Evolutionary conservation across 2,113 vertebrate species (phyloP).

Genomic region (Paraplagusia blochii): DNA sequence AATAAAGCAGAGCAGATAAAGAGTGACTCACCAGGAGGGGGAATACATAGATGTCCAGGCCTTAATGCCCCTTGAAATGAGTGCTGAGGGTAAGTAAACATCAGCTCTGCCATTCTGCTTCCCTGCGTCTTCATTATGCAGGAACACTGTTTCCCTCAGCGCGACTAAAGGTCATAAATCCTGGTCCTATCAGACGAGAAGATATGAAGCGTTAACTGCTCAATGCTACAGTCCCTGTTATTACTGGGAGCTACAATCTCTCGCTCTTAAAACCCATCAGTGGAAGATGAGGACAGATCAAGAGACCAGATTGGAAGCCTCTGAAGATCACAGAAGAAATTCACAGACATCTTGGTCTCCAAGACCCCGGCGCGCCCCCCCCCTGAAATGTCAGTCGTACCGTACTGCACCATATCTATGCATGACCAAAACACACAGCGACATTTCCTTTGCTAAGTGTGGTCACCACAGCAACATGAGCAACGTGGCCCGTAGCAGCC

Average conservation of each 20-base stretch:
- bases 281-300: constrained; percentile 61
- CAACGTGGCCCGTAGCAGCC: constrained; percentile 18
- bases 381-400: constrained; percentile 45
- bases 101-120: constrained; percentile 23
- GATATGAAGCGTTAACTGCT: constrained; percentile 29
- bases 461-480: constrained; percentile 19
- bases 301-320: constrained; percentile 46
- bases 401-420: constrained; percentile 14
- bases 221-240: constrained; percentile 36
- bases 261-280: constrained; percentile 66
- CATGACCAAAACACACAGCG: constrained; percentile 23
- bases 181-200: constrained; percentile 40
- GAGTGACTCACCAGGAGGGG: constrained; percentile 54
- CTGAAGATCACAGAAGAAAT: constrained; percentile 64
- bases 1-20: constrained; percentile 55
- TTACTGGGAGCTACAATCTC: constrained; percentile 50
- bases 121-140: constrained; percentile 13
- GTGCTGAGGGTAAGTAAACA: constrained; percentile 20
- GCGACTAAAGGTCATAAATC: constrained; percentile 58
- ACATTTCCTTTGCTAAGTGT: constrained; percentile 15
- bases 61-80: constrained; percentile 58
- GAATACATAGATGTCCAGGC: constrained; percentile 12
- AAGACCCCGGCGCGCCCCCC: constrained; percentile 32
- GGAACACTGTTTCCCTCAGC: constrained; percentile 14
- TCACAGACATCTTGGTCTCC: constrained; percentile 55